phyloP scores from a whole-genome alignment of 35 echinoderm and acorn worm genomes.

The Apostichopus californicus region DNA sequence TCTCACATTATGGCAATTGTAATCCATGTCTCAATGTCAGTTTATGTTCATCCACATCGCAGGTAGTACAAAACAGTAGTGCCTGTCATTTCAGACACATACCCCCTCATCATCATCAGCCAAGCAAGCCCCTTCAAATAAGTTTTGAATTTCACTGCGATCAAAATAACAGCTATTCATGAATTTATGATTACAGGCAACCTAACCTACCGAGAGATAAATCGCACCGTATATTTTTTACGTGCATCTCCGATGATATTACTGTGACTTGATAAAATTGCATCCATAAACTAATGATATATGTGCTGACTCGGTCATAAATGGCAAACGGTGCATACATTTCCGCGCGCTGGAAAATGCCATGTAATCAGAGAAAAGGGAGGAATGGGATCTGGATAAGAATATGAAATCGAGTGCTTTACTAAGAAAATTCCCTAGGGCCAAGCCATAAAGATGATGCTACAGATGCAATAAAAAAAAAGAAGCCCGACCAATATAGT shows the following conservation, averaged over 20 bases:
- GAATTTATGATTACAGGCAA: not conserved
- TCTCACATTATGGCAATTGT: no score
- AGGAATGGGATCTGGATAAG: not conserved
- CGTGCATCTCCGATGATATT: not conserved
- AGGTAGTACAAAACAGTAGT: no score
- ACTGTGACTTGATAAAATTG: not conserved
- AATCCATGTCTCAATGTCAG: no score
- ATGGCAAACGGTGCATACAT: not conserved
- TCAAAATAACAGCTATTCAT: no score
- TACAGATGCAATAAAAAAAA: not conserved
- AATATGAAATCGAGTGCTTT: not conserved
- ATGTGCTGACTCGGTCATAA: constrained; percentile 6
- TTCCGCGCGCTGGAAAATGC: not conserved
- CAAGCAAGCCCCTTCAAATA: no score
- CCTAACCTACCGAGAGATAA: not conserved
- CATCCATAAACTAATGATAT: constrained; percentile 2
- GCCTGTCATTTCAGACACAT: no score
- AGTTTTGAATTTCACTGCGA: no score
- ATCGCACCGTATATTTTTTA: not conserved
- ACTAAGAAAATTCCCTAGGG: not conserved
- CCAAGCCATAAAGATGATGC: not conserved
- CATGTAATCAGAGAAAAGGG: constrained; percentile 9
- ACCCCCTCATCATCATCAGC: no score
- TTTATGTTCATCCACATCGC: no score
- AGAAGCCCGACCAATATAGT: not conserved